Evolutionary conservation across 2,113 vertebrate genomes (phyloP), one percentile per base, ranked within the genome.

Genomic region (Xenopus laevis): DNA sequence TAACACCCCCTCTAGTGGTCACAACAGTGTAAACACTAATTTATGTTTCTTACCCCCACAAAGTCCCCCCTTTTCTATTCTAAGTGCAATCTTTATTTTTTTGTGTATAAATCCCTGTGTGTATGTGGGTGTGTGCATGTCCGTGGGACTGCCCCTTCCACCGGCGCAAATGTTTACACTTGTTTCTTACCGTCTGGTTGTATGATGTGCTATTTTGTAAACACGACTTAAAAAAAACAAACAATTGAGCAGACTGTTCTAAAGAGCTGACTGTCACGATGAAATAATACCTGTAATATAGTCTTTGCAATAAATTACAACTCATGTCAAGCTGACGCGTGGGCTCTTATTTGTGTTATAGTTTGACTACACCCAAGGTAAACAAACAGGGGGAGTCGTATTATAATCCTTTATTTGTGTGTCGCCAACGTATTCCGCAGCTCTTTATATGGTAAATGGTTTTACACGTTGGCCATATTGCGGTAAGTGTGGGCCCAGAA

Each of bases 271-370:
- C 76, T 86, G 86, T 86, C 86, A 74, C 47, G 13, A 17, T 86
- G 82, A 83, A 83, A 82, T 80, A 81, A 55, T 3, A 79, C 33
- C 33, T 87, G 86, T 85, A 84, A 85, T 63, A 68, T 86, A 87
- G 82, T 85, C 80, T 89, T 87, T 89, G 86, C 83, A 89, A 87
- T 89, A 89, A 89, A 87, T 79, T 75, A 74, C 58, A 74, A 82
- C 65, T 74, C 78, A 83, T 73, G 78, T 62, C 69, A 40, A 62
- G 64, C 57, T 9, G 13, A 2, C 8, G 23, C 23, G 33, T 40
- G 33, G 5, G 6, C 33, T 40, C 6, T 40, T 40, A 40, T 40
- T 6, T 40, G 33, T 40, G 5, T 40, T 40, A 9, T 40, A 40
- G 33, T 40, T 40, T 5, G 6, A 40, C 33, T 40, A 40, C 33